Evolutionary conservation across 2,888 invertebrate genomes (phyloP), one percentile per base, ranked within the genome.

Genomic region (Erannis defoliaria): DNA sequence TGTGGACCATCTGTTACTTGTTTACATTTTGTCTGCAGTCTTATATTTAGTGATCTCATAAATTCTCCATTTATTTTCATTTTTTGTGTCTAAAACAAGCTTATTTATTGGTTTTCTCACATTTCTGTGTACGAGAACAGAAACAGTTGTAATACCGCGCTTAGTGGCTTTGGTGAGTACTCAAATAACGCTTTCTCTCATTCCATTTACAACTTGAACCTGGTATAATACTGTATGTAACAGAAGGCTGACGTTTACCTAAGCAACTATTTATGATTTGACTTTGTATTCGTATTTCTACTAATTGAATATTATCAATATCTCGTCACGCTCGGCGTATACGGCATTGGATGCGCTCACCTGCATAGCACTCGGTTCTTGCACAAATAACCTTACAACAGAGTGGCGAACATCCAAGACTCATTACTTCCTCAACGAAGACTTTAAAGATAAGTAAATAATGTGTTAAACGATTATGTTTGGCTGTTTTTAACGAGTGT

Each of bases 31-130:
- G 87, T 90, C 88, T 80, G 71, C 62, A 71, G 74, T 76, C 77
- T 72, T 83, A 79, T 85, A 80, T 85, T 85, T 83, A 86, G 88
- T 86, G 88, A 90, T 90, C 90, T 90, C 90, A 86, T 85, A 76
- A 85, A 81, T 80, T 85, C 77, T 84, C 80, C 82, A 84, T 88
- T 80, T 80, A 74, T 84, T 83, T 80, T 62, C 65, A 43, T 79
- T 80, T 55, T 81, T 76, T 80, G 74, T 76, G 76, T 76, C 29
- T n/a, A 19, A 19, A 19, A 12, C 19, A 12, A n/a, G n/a, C n/a
- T n/a, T 10, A 40, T 18, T 18, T 16, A 16, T 8, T 40, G 70
- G 71, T 71, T 71, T 67, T 68, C 62, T 75, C 67, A 67, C 75
- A 74, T 74, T 74, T 72, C 67, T 64, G 69, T 60, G 66, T 46